Evolutionary conservation across 2,113 vertebrate genomes (phyloP).

Genomic region (Eleginops maclovinus): DNA sequence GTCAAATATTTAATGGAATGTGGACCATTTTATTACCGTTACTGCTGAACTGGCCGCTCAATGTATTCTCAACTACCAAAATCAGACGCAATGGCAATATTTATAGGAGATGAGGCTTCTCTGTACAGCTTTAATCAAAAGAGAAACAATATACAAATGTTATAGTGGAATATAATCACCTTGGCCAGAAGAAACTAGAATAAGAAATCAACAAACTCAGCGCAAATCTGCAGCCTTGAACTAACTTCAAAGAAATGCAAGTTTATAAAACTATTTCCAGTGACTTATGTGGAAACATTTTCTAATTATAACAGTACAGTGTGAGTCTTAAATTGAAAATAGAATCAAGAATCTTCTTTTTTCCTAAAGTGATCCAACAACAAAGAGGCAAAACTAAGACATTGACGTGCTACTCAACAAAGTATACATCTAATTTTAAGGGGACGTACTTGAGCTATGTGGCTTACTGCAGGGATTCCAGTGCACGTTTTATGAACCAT

Average conservation of each 20-base stretch:
- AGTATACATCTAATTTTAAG: conserved; percentile 38
- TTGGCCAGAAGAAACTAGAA: not conserved
- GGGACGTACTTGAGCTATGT: conserved; percentile 44
- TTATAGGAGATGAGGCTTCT: conserved; percentile 7
- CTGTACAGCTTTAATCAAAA: not conserved
- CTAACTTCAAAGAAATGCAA: conserved; percentile 32
- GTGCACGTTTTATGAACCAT: conserved; percentile 27
- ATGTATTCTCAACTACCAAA: conserved; percentile 9
- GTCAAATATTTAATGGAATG: conserved; percentile 4
- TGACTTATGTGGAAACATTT: not conserved
- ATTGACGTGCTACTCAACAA: conserved; percentile 35
- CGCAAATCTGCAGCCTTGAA: conserved; percentile 12
- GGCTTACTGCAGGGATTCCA: not conserved
- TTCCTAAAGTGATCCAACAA: not conserved
- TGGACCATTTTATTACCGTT: conserved; percentile 9
- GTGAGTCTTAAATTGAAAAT: not conserved
- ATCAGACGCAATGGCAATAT: not conserved
- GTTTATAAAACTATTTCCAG: not conserved
- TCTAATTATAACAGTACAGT: not conserved
- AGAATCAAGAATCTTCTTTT: not conserved
- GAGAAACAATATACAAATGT: conserved; percentile 8
- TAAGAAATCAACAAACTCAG: not conserved
- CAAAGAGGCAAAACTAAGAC: conserved; percentile 1
- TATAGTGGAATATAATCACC: not conserved
- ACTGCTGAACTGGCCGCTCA: not conserved